These are phyloP conservation scores for Diplodus puntazzo DNA, from an alignment of 2,797 vertebrate species.

Conservation along the genomic window DNA sequence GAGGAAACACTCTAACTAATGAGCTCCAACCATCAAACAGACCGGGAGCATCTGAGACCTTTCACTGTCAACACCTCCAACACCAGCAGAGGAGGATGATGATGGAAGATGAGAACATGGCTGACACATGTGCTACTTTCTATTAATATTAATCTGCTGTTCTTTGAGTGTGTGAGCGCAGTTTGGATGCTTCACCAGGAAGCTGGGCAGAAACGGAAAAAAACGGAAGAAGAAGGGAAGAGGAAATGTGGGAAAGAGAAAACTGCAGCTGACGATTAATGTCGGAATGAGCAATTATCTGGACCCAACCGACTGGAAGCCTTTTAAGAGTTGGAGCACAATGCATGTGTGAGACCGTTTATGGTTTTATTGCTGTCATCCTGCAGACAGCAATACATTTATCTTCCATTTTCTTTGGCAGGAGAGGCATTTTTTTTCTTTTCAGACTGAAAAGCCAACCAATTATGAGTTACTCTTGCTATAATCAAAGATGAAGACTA, in stretches of 20 bases:
- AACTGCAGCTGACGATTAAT: conserved; percentile 4
- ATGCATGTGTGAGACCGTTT: background rate
- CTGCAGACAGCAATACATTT: background rate
- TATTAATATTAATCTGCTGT: background rate
- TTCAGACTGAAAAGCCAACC: conserved; percentile 5
- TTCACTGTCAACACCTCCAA: background rate
- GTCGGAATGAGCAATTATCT: background rate
- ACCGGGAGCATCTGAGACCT: background rate
- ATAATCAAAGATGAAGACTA: background rate
- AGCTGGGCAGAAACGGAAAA: too few relatives aligned
- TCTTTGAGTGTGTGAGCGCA: background rate
- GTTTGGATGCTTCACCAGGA: background rate
- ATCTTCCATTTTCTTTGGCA: conserved; percentile 5
- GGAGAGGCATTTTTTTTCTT: background rate
- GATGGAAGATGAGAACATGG: background rate
- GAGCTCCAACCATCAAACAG: background rate
- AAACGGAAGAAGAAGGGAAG: background rate
- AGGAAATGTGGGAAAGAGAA: background rate
- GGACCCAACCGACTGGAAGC: conserved; percentile 4
- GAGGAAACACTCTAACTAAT: background rate
- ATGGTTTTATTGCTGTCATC: conserved; percentile 7
- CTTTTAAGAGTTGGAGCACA: background rate
- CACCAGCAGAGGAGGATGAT: background rate
- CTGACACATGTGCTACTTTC: background rate
- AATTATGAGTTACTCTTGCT: background rate